These are phyloP conservation scores for Melinopterus prodromus DNA, from an alignment of 2,888 invertebrate genomes.

Conservation along the genomic window DNA sequence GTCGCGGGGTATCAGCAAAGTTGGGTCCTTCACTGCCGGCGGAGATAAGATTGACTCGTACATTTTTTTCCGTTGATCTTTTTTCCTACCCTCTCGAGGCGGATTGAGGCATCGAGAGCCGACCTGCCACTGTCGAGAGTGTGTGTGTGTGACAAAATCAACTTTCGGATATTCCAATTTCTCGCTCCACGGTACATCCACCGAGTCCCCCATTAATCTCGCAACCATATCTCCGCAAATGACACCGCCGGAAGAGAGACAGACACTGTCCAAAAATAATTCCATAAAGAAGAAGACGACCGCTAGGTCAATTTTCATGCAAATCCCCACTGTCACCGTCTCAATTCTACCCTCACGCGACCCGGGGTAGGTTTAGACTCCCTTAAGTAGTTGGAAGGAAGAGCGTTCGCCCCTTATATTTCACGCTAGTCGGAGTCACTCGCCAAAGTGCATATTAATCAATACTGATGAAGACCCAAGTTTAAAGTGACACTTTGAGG, in stretches of 20 bases:
- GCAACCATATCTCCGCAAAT: neutral
- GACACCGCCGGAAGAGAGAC: neutral
- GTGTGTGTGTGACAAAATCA: neutral
- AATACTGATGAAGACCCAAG: slow-evolving; percentile 52
- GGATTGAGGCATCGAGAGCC: neutral
- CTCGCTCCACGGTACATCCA: neutral
- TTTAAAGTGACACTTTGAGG: slow-evolving; percentile 49
- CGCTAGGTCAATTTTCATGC: neutral
- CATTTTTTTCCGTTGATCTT: neutral
- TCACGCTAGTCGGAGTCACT: slow-evolving; percentile 26
- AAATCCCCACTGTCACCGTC: neutral
- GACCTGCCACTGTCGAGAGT: neutral
- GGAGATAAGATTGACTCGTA: neutral
- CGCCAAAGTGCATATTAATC: slow-evolving; percentile 53
- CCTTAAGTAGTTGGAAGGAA: slow-evolving; percentile 23
- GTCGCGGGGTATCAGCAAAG: neutral
- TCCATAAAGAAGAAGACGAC: neutral
- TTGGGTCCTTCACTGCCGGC: neutral
- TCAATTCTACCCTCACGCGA: neutral
- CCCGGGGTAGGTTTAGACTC: slow-evolving; percentile 5
- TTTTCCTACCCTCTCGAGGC: neutral
- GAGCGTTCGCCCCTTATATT: slow-evolving; percentile 16
- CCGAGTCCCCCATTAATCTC: neutral
- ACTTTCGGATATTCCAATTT: slow-evolving; percentile 4
- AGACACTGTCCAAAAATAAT: neutral